These are phyloP conservation scores for Lycia hirtaria DNA, from an alignment of 2,888 invertebrate species.

Conservation along the genomic window DNA sequence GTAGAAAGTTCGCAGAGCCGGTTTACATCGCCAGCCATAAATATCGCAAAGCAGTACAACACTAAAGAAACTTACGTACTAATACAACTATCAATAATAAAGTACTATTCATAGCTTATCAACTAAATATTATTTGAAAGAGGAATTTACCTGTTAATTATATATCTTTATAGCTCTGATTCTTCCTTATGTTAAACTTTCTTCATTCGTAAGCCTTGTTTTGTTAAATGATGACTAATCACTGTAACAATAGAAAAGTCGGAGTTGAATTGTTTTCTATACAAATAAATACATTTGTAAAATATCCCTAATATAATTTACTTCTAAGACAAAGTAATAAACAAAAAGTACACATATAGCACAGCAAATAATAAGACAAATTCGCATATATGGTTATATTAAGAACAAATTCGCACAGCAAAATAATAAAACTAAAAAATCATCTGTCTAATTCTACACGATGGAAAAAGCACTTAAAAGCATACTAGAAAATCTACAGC, in stretches of 20 bases:
- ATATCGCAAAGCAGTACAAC: slow-evolving; percentile 10
- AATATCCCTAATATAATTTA: slow-evolving; percentile 44
- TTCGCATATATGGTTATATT: slow-evolving; percentile 25
- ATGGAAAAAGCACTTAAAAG: neutral
- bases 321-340: neutral
- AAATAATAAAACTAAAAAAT: slow-evolving; percentile 2
- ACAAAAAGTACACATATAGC: neutral
- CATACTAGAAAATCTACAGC: neutral
- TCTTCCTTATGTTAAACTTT: neutral
- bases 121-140: neutral
- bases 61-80: neutral
- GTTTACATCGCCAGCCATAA: neutral
- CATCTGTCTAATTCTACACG: neutral
- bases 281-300: slow-evolving; percentile 26
- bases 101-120: neutral
- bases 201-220: too few species aligned
- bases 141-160: slow-evolving; percentile 24
- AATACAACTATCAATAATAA: neutral
- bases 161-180: neutral
- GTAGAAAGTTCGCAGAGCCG: neutral
- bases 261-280: slow-evolving; percentile 44
- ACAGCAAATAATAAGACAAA: slow-evolving; percentile 36
- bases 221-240: slow-evolving; percentile 10
- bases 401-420: slow-evolving; percentile 23
- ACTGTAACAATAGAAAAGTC: slow-evolving; percentile 61